These are phyloP conservation scores for Sphenopsis melanotis DNA, from an alignment of 2,797 vertebrate species.

Conservation along the genomic window DNA sequence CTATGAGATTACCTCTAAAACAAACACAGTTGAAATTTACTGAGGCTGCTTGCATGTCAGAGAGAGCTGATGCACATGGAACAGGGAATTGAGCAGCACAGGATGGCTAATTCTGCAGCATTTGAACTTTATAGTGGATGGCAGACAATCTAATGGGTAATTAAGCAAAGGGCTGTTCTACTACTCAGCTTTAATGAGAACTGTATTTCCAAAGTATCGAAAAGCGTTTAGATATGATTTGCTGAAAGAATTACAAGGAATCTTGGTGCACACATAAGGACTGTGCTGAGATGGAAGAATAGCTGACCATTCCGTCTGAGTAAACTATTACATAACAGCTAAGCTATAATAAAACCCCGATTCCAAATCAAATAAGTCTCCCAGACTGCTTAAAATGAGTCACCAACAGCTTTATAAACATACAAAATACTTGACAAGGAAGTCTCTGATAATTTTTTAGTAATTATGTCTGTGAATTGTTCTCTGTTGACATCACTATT, in stretches of 20 bases:
- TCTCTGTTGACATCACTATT: slow-evolving; percentile 86
- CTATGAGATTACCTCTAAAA: slow-evolving; percentile 24
- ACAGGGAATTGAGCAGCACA: background rate
- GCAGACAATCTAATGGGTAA: slow-evolving; percentile 1
- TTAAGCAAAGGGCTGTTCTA: slow-evolving; percentile 4
- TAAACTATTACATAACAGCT: slow-evolving; percentile 84
- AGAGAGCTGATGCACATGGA: background rate
- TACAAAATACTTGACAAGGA: slow-evolving; percentile 85
- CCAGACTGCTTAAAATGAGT: slow-evolving; percentile 82
- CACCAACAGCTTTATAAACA: slow-evolving; percentile 85
- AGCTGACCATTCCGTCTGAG: slow-evolving; percentile 71
- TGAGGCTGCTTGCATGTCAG: background rate
- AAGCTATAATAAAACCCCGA: slow-evolving; percentile 79
- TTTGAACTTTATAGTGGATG: background rate
- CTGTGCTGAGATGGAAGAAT: slow-evolving; percentile 71
- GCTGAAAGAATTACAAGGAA: slow-evolving; percentile 70
- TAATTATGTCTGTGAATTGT: slow-evolving; percentile 88
- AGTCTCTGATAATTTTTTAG: slow-evolving; percentile 85
- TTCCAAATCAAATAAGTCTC: slow-evolving; percentile 85
- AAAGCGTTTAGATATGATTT: slow-evolving; percentile 67
- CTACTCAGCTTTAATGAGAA: slow-evolving; percentile 29
- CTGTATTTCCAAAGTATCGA: slow-evolving; percentile 44
- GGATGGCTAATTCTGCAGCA: background rate
- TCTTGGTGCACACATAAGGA: slow-evolving; percentile 59
- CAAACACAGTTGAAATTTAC: background rate